These are phyloP conservation scores for Muscicapa adusta DNA, from an alignment of 2,113 vertebrate species.

Conservation along the genomic window DNA sequence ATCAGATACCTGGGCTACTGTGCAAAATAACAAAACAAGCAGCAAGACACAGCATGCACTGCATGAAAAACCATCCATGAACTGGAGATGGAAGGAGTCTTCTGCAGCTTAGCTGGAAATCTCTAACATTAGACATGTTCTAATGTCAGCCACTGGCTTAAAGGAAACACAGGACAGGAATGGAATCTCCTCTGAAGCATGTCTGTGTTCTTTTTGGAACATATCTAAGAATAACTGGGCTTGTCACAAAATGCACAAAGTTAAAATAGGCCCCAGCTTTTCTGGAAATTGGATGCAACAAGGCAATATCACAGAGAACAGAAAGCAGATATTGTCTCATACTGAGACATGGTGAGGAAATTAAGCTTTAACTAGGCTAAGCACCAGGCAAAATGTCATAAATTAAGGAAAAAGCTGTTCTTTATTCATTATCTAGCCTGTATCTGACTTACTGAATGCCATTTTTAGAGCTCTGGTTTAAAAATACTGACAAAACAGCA, in stretches of 20 bases:
- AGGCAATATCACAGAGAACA: background rate
- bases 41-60: constrained; percentile 21
- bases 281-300: background rate
- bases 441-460: background rate
- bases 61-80: background rate
- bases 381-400: background rate
- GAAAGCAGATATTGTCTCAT: background rate
- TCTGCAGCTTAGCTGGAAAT: background rate
- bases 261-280: background rate
- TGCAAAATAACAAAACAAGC: constrained; percentile 1
- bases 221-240: background rate
- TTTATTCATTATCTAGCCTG: background rate
- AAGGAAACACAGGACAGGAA: background rate
- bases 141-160: background rate
- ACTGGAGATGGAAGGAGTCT: background rate
- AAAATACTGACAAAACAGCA: background rate
- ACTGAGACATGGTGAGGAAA: background rate
- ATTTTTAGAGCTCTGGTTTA: background rate
- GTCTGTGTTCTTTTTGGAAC: background rate
- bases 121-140: background rate
- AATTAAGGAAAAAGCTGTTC: background rate
- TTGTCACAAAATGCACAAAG: background rate
- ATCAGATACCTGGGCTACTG: constrained; percentile 6
- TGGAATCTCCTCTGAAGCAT: background rate
- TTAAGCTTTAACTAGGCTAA: background rate